A percentile compares a stretch with the other conserved stretches of the same genome.
Conservation (phyloP, 2,888 invertebrate genomes). For the Tetranychus truncatus region DNA sequence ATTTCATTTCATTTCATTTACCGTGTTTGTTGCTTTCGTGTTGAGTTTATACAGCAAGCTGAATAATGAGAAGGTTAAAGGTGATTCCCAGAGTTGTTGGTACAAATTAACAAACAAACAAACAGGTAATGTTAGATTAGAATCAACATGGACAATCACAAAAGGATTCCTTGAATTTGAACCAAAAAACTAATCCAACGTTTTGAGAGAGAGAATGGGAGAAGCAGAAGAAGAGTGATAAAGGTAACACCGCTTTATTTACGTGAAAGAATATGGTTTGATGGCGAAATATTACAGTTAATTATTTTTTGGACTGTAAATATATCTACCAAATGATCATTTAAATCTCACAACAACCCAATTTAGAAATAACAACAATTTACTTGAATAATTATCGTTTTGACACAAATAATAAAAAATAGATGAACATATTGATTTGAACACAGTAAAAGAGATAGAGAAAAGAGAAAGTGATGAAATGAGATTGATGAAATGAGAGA, state of each 20-base stretch:
- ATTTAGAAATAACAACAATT: constrained; percentile 32
- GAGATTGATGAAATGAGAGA: constrained; percentile 3
- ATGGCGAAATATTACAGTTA: not conserved
- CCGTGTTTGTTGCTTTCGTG: not conserved
- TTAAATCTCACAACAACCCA: constrained; percentile 87
- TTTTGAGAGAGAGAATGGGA: constrained; percentile 6
- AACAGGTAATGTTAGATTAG: not conserved
- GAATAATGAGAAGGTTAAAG: not conserved
- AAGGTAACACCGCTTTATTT: not conserved
- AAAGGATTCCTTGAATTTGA: not conserved
- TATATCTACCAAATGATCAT: constrained; percentile 32
- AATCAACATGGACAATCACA: not conserved
- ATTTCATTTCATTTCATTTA: not conserved
- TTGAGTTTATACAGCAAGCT: constrained; percentile 4
- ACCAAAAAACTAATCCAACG: not conserved
- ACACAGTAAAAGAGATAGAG: constrained; percentile 4
- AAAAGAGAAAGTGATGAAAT: not conserved
- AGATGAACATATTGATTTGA: not conserved
- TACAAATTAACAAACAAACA: not conserved
- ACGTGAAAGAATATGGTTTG: not conserved
- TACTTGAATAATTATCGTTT: not conserved
- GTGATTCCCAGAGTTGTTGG: too few relatives aligned
- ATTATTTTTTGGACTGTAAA: not conserved
- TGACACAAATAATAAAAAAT: constrained; percentile 1
- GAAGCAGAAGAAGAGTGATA: not conserved